Base-by-base conservation (phyloP, 2,888 invertebrate species). In the Penaeus monodon region DNA sequence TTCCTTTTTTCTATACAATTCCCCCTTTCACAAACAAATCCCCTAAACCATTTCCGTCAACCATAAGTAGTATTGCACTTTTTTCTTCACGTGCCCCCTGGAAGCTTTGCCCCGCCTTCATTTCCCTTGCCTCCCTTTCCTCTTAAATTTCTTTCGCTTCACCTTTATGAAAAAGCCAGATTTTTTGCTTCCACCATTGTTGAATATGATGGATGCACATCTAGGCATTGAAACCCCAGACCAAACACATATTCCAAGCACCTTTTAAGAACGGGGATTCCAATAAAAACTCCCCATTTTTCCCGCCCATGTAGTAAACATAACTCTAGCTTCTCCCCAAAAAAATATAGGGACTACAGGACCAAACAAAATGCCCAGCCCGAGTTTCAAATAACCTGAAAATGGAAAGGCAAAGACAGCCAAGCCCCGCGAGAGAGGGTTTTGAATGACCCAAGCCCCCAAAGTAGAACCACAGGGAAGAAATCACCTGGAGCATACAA, bases 171-270 rank as follows among this genome's bases (percentile, higher is more conserved):
- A 97, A 63, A 97, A 98, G 4, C 97, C 97, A 24, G n/a, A n/a
- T 96, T 96, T 81, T 95, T 94, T 0, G 97, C 97, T 91, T 93
- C 93, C 96, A 96, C 97, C 98, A 98, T 90, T 97, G 92, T 99
- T 98, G 93, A 98, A 98, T 99, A 98, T 1, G 98, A 93, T 99
- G 98, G 84, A 98, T 96, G 92, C 97, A 97, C 96, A 99, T 98
- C 97, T 98, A 94, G 0, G 98, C 97, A 70, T 97, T 4, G 97
- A 96, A 84, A 98, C 98, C 44, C 98, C 98, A 2, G 97, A 97
- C 92, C 98, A 92, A 98, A 99, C 84, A 98, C 92, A 90, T 98
- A 93, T 90, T 98, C 97, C 97, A 98, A 12, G 97, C 96, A 1
- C 97, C 98, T 92, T 98, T 98, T 92, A 97, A 96, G 93, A 98